Conservation (phyloP, 2,797 vertebrate species). For the Neosilurus hyrtlii region DNA sequence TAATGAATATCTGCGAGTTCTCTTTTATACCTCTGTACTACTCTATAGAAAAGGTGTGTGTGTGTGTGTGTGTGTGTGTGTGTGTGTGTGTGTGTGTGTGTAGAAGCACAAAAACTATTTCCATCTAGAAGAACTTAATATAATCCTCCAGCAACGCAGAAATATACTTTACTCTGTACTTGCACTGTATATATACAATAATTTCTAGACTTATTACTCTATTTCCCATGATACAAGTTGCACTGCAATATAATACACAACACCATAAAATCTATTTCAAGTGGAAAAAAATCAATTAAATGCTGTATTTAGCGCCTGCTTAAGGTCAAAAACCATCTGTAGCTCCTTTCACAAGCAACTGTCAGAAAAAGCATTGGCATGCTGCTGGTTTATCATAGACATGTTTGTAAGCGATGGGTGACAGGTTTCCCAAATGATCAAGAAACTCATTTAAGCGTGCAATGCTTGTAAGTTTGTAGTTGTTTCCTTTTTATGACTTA, state of each 20-base stretch:
- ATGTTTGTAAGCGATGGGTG: background rate
- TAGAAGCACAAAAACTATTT: background rate
- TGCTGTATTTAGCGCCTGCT: background rate
- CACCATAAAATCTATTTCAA: background rate
- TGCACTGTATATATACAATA: background rate
- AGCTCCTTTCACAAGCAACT: background rate
- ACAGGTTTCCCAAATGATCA: background rate
- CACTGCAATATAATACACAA: background rate
- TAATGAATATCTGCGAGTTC: conserved; percentile 31
- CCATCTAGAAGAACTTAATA: background rate
- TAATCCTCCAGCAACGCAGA: background rate
- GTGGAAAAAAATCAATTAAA: background rate
- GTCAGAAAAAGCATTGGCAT: background rate
- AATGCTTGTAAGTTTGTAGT: background rate
- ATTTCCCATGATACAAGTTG: background rate
- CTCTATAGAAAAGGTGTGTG: conserved; percentile 14
- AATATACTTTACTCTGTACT: background rate
- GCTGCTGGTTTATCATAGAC: background rate
- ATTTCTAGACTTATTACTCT: background rate
- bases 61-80: no score
- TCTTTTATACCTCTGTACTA: conserved; percentile 13
- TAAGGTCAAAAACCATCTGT: background rate
- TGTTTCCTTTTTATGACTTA: no score
- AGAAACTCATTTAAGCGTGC: background rate
- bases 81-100: no score